phyloP scores from a whole-genome alignment of 2,113 vertebrate genomes.

The Phaetusa simplex region DNA sequence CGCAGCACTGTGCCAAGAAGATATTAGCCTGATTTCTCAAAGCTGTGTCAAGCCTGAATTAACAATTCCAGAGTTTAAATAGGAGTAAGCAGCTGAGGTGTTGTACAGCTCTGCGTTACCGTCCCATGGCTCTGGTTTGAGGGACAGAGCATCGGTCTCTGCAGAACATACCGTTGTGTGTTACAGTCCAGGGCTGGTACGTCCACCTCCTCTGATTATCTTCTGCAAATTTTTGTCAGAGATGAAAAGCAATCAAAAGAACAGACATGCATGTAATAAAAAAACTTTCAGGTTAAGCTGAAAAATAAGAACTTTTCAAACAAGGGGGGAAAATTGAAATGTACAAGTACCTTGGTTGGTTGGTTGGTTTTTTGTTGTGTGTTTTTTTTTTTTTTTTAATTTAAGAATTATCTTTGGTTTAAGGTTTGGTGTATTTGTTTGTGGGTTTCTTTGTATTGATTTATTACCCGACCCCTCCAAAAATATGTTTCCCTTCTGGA shows the following conservation, averaged over 20 bases:
- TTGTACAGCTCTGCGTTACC: not conserved
- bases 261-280: not conserved
- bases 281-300: not conserved
- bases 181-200: not conserved
- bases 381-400: not conserved
- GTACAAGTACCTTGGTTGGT: not conserved
- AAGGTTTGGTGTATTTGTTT: not conserved
- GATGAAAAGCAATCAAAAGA: not conserved
- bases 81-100: not conserved
- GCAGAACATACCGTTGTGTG: not conserved
- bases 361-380: too few relatives aligned
- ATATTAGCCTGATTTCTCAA: not conserved
- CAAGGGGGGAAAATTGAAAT: not conserved
- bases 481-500: not conserved
- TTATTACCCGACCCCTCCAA: fast-evolving
- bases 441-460: not conserved
- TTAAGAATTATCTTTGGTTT: not conserved
- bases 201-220: not conserved
- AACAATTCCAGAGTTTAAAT: not conserved
- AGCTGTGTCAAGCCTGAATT: not conserved
- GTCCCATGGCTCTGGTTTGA: not conserved
- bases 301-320: not conserved
- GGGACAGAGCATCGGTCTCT: not conserved
- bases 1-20: not conserved
- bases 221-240: not conserved